These are phyloP conservation scores for Tanytarsus gracilentus DNA, from an alignment of 2,888 invertebrate species.

Conservation along the genomic window DNA sequence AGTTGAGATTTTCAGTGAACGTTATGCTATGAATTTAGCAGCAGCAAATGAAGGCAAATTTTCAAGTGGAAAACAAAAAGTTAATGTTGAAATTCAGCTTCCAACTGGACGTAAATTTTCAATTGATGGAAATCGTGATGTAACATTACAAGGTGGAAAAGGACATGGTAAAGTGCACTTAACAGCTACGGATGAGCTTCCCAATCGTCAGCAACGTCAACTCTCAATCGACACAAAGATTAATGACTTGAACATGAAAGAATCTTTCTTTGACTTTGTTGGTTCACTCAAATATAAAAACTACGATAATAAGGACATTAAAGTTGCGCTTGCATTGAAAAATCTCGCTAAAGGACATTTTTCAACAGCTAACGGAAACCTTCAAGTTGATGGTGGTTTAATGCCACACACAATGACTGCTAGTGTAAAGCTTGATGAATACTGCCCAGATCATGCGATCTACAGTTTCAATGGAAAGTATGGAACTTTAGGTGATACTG, in stretches of 20 bases:
- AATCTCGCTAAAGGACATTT: constrained; percentile 38
- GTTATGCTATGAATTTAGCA: constrained; percentile 11
- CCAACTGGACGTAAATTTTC: constrained; percentile 44
- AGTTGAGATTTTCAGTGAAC: constrained; percentile 14
- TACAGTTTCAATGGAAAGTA: constrained; percentile 45
- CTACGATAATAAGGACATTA: constrained; percentile 45
- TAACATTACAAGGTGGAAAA: constrained; percentile 44
- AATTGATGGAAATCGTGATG: constrained; percentile 41
- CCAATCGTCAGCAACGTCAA: constrained; percentile 38
- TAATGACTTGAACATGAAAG: constrained; percentile 43
- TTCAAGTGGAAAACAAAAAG: constrained; percentile 39
- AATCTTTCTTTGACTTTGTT: constrained; percentile 40
- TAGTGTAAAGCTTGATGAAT: constrained; percentile 36
- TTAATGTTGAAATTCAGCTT: constrained; percentile 43
- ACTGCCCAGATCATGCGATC: constrained; percentile 36
- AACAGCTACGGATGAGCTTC: constrained; percentile 41
- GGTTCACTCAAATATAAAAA: constrained; percentile 43
- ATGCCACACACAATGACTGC: constrained; percentile 39
- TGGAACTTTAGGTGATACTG: constrained; percentile 43
- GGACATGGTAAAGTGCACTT: constrained; percentile 44
- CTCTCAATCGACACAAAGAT: constrained; percentile 38
- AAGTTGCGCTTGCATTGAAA: constrained; percentile 40
- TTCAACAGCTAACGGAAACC: constrained; percentile 34
- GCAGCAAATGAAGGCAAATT: constrained; percentile 31
- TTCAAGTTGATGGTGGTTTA: constrained; percentile 39